Evolutionary conservation across 2,888 invertebrate genomes (phyloP), one percentile per base, ranked within the genome.

Genomic region (Mamestra brassicae): DNA sequence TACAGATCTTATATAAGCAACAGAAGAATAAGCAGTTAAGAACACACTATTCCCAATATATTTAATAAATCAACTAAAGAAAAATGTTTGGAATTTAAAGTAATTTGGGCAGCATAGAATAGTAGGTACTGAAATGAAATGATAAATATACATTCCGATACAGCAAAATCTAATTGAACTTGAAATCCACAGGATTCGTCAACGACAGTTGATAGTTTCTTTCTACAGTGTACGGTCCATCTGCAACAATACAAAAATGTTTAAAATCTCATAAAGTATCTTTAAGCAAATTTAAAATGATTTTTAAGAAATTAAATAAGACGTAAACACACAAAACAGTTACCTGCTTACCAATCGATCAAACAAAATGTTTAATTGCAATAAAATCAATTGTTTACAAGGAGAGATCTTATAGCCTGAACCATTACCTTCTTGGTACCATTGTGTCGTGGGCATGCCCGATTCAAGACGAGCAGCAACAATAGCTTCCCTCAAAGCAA

Each of bases 401-500:
- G 45, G 45, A 45, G 7, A 45, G 8, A 45, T 45, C 45, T 45
- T 8, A 45, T 7, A 8, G 45, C 45, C 11, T 45, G 10, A 45
- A 45, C 45, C 45, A 45, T 47, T 93, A 97, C 98, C 97, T 80
- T 98, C 94, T 75, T 93, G 92, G 88, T 97, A 97, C 97, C 97
- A 98, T 34, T 93, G 89, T 0, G 91, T 93, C 11, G 93, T 92
- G 0, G 93, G 93, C 60, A 95, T 90, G 57, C 97, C 97, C n/a
- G 97, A 95, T 63, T 98, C 97, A 36, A 88, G 88, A 84, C 98
- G 94, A 0, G 97, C 97, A 6, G 97, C 96, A 74, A 97, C 94
- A 11, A 98, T 91, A 0, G 98, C 98, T 83, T 97, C 94, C 64
- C 97, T 96, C 54, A 98, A 92, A 3, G 98, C 98, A 68, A 97